Evolutionary conservation across 1,140 invertebrate species (phyloP).

Genomic region (Sipha flava): DNA sequence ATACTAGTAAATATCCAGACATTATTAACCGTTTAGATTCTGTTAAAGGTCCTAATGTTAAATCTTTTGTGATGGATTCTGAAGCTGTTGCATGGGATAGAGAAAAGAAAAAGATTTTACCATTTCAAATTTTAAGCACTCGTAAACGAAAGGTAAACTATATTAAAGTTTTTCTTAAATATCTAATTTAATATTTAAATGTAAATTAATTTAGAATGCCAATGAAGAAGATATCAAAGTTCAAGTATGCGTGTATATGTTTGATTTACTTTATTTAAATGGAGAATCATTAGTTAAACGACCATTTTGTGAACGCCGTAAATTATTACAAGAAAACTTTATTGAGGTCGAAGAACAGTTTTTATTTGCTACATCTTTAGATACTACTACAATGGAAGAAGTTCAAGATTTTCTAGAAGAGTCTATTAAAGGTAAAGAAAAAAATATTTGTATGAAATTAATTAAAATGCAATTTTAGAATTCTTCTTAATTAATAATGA

Average conservation of each 20-base stretch:
- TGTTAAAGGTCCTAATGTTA: conserved; percentile 54
- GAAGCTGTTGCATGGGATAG: conserved; percentile 96
- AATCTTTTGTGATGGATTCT: conserved; percentile 86
- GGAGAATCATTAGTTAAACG: conserved; percentile 74
- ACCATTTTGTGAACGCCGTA: conserved; percentile 66
- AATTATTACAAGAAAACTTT: conserved; percentile 67
- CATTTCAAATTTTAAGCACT: conserved; percentile 94
- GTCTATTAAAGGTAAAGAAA: conserved; percentile 69
- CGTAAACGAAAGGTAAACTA: conserved; percentile 79
- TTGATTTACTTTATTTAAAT: conserved; percentile 94
- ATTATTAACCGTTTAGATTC: conserved; percentile 66
- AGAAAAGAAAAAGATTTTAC: conserved; percentile 82
- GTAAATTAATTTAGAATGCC: conserved; percentile 59
- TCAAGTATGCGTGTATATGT: conserved; percentile 95
- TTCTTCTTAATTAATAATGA: background rate
- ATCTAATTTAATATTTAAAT: conserved; percentile 7
- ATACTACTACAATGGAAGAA: conserved; percentile 82
- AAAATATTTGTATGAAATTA: background rate
- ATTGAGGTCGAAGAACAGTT: conserved; percentile 73
- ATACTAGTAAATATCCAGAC: conserved; percentile 97
- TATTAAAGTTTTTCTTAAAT: background rate
- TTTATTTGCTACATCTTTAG: conserved; percentile 75
- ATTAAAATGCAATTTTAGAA: background rate
- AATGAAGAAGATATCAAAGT: conserved; percentile 85
- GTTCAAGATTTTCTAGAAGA: conserved; percentile 92